Base-by-base conservation (phyloP, 2,888 invertebrate genomes). In the Drosophila pegasa region DNA sequence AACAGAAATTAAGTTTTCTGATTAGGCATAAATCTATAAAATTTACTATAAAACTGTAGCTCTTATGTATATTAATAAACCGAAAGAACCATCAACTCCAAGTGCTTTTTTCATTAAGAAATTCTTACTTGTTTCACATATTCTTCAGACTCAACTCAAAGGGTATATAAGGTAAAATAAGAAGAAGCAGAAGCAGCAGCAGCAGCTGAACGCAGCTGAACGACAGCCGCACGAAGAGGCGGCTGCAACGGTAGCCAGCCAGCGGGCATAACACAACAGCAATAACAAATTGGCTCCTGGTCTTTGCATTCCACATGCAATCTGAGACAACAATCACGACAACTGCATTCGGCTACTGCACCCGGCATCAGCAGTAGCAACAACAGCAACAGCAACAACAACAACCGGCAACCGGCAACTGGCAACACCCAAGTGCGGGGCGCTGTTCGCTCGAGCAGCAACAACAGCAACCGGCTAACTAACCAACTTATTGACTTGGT, bases 271-370 rank as follows among this genome's bases (percentile, higher is more conserved):
- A 37, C 22, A 65, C 66, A 81, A 77, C 70, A 78, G 75, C 80
- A 80, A 80, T 79, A 89, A 88, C 87, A 90, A 90, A 91, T 90
- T 90, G 87, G 91, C 90, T 90, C 80, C 90, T 90, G 90, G 90
- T 90, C 89, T 90, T 90, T 87, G 90, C 80, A 88, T 89, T 87
- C 87, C 87, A 80, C 88, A 80, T 86, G 86, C 86, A 86, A 86
- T 89, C 89, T 85, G 88, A 86, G 85, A 71, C 85, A 73, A 78
- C 89, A 87, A 81, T 88, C 87, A 85, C 89, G 81, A 80, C 84
- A 84, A 88, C 87, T 88, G 87, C 87, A 84, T 77, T 88, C 83
- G 74, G 74, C 68, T 70, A 70, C 62, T 79, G 83, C 83, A 78
- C 48, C 72, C 62, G 62, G 69, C 59, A 58, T 12, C 52, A 33